Evolutionary conservation across 2,797 vertebrate species (phyloP).

Genomic region (Petrocephalus schoutedeni): DNA sequence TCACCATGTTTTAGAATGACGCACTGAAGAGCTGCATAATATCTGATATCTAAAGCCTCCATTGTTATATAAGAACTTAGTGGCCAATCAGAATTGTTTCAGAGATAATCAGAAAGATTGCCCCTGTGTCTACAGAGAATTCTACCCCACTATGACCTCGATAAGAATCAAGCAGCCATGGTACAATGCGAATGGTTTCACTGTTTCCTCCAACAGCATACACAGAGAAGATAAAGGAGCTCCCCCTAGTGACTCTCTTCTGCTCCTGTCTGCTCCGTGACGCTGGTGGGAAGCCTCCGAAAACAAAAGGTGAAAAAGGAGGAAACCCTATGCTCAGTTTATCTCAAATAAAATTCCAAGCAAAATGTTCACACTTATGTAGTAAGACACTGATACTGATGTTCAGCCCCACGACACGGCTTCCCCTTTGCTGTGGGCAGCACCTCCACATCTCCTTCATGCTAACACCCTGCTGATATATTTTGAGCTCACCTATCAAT

Average conservation of each 20-base stretch:
- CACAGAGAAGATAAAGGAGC: conserved; percentile 90
- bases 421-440: not conserved
- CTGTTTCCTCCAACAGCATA: conserved; percentile 66
- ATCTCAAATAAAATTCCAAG: not conserved
- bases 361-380: not conserved
- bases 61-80: not conserved
- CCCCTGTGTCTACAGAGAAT: not conserved
- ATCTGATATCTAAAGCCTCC: not conserved
- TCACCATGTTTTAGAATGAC: not conserved
- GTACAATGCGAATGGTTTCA: not conserved
- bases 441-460: not conserved
- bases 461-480: not conserved
- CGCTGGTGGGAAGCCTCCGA: conserved; percentile 62
- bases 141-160: not conserved
- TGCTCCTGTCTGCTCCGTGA: conserved; percentile 85
- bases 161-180: not conserved
- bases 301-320: conserved; percentile 72
- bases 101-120: not conserved
- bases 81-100: not conserved
- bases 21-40: not conserved
- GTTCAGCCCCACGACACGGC: not conserved
- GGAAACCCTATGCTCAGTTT: not conserved
- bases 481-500: not conserved
- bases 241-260: conserved; percentile 89
- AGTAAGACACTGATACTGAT: not conserved